These are phyloP conservation scores for Andrena praecox DNA, from an alignment of 2,888 invertebrate species.

Conservation along the genomic window DNA sequence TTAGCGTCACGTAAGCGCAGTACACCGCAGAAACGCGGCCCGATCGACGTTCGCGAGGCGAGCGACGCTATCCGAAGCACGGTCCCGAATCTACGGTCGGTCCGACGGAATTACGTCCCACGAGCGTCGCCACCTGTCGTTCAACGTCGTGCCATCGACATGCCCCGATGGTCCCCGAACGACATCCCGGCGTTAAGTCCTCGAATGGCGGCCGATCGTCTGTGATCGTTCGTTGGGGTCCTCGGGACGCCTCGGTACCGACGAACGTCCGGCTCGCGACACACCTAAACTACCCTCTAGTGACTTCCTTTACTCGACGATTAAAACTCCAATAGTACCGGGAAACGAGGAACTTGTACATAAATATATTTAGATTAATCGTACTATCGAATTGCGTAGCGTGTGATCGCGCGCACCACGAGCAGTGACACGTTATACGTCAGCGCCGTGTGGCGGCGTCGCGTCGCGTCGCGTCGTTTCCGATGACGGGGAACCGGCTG, in stretches of 20 bases:
- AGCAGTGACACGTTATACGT: constrained; percentile 44
- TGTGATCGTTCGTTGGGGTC: neutral
- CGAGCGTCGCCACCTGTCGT: neutral
- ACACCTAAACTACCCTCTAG: constrained; percentile 72
- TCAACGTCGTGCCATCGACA: neutral
- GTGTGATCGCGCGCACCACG: constrained; percentile 27
- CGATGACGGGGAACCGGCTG: constrained; percentile 68
- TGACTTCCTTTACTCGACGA: constrained; percentile 66
- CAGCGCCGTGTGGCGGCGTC: constrained; percentile 40
- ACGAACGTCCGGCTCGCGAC: constrained; percentile 46
- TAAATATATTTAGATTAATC: constrained; percentile 81
- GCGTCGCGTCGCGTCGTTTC: constrained; percentile 12
- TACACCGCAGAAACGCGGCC: constrained; percentile 46
- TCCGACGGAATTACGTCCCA: constrained; percentile 6
- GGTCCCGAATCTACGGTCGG: neutral
- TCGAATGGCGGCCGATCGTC: neutral
- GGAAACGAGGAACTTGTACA: constrained; percentile 83
- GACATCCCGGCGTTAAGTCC: neutral
- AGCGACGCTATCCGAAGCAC: constrained; percentile 19
- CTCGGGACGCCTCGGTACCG: constrained; percentile 10
- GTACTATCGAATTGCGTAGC: constrained; percentile 77
- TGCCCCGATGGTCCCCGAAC: neutral
- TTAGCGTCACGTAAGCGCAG: constrained; percentile 73
- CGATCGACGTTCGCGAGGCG: neutral
- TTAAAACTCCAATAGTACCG: constrained; percentile 74